Conservation (phyloP, 2,113 vertebrate genomes). For the Paramisgurnus dabryanus region DNA sequence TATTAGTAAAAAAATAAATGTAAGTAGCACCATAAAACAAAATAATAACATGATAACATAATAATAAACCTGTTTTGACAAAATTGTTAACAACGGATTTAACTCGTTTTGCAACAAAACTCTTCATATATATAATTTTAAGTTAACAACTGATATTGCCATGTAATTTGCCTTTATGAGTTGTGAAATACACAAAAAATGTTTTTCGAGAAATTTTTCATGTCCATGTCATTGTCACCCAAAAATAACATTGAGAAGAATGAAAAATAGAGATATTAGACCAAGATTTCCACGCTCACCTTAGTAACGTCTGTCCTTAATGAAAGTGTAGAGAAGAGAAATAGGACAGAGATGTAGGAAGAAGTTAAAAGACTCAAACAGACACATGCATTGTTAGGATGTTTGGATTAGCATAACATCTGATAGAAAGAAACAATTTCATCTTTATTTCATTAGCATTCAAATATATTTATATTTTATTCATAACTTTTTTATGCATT, state of each 20-base stretch:
- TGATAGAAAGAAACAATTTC: constrained; percentile 16
- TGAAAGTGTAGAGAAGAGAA: constrained; percentile 78
- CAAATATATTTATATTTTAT: constrained; percentile 34
- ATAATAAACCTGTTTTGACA: too few species aligned
- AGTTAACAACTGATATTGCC: too few species aligned
- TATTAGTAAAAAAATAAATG: too few species aligned
- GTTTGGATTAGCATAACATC: constrained; percentile 21
- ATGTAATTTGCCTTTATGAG: too few species aligned
- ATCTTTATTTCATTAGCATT: constrained; percentile 37
- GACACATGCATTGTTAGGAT: constrained; percentile 46
- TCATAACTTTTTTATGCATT: not conserved
- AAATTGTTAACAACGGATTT: too few species aligned
- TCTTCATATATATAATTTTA: not conserved
- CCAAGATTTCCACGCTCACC: constrained; percentile 80
- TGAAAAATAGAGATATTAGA: not conserved
- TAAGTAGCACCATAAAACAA: too few species aligned
- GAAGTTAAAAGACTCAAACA: constrained; percentile 33
- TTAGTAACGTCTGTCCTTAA: constrained; percentile 93
- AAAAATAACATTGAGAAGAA: not conserved
- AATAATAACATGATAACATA: too few species aligned
- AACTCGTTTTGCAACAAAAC: too few species aligned
- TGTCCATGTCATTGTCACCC: not conserved
- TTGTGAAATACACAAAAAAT: too few species aligned
- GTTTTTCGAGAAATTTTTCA: too few species aligned
- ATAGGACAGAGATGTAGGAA: constrained; percentile 62